A percentile compares a stretch with the other conserved stretches of the same genome.
Conservation (phyloP, 2,797 vertebrate genomes). For the Microtus obscurus region DNA sequence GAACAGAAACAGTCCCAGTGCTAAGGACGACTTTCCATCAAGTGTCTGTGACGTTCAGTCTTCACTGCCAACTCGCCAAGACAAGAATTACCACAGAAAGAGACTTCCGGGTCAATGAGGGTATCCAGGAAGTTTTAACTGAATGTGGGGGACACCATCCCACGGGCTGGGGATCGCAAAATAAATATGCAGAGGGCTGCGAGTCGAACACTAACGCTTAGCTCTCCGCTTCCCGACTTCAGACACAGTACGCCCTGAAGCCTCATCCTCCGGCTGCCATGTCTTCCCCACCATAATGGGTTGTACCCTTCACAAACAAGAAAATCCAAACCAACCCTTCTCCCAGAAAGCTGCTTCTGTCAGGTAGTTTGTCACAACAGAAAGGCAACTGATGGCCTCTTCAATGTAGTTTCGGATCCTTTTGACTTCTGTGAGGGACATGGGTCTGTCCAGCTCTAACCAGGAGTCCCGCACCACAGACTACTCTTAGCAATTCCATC, state of each 20-base stretch:
- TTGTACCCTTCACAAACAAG: neutral
- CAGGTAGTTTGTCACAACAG: neutral
- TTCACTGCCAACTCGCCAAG: neutral
- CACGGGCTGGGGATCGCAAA: neutral
- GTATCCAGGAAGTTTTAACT: neutral
- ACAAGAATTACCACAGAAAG: neutral
- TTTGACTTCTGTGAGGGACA: neutral
- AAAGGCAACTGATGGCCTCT: neutral
- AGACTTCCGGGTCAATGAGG: neutral
- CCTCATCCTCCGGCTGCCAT: neutral
- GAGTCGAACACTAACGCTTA: too few relatives aligned
- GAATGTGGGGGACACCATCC: neutral
- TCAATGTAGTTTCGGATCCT: neutral
- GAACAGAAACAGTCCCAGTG: neutral
- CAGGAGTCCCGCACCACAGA: neutral
- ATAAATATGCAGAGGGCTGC: neutral
- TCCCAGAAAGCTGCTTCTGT: fast-evolving
- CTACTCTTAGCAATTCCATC: neutral
- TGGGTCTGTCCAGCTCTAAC: neutral
- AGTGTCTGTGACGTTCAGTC: neutral
- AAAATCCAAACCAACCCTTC: neutral
- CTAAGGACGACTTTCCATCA: neutral
- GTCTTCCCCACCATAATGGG: neutral
- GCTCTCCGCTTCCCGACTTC: neutral
- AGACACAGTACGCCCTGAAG: neutral